These are phyloP conservation scores for Manis javanica DNA, from an alignment of 2,797 vertebrate species.

Conservation along the genomic window DNA sequence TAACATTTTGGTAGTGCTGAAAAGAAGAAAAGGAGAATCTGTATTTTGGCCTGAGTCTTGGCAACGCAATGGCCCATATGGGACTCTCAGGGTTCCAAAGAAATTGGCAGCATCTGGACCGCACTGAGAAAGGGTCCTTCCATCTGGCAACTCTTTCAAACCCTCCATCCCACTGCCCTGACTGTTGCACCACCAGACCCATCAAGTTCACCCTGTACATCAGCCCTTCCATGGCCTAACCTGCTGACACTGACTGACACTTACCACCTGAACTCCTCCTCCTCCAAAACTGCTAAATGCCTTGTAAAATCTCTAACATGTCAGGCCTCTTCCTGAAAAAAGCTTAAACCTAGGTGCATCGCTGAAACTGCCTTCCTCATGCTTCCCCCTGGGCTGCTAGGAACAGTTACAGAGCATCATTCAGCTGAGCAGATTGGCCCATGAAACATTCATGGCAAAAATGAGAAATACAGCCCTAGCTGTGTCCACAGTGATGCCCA, in stretches of 20 bases:
- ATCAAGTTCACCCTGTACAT: not conserved
- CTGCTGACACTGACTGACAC: not conserved
- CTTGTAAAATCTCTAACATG: not conserved
- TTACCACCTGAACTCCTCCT: not conserved
- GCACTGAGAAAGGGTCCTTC: not conserved
- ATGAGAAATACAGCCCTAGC: not conserved
- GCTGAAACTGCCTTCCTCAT: not conserved
- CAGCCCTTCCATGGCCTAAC: not conserved
- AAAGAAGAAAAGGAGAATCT: not conserved
- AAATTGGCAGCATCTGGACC: not conserved
- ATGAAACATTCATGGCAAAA: not conserved
- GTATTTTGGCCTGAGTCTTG: not conserved
- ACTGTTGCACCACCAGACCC: not conserved
- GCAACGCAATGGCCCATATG: not conserved
- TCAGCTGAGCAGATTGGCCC: not conserved
- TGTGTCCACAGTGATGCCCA: fast-evolving
- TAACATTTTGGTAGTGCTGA: not conserved
- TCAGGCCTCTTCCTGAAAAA: not conserved
- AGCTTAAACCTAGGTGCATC: not conserved
- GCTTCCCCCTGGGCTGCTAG: not conserved
- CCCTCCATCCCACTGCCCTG: too few relatives aligned
- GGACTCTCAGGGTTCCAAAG: not conserved
- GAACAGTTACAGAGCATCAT: not conserved
- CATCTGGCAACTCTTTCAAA: not conserved
- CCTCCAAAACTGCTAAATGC: not conserved